Evolutionary conservation across 2,113 vertebrate species (phyloP), one percentile per base, ranked within the genome.

Genomic region (Nycticebus coucang): DNA sequence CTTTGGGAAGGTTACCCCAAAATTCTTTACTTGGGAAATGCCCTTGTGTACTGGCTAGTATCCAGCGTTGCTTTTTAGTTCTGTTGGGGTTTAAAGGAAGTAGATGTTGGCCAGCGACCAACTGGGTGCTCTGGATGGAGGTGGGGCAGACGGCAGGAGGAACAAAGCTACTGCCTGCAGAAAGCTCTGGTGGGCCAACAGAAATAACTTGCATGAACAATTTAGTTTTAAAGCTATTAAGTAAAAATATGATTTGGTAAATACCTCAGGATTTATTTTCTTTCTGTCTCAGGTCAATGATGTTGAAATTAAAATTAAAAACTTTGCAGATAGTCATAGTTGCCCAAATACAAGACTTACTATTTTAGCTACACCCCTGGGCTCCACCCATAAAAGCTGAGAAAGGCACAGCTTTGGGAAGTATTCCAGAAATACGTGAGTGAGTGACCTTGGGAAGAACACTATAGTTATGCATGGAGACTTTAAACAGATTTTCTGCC

Each of bases 401-500:
- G 55, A 93, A 86, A 93, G 28, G 64, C 41, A 26, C 35, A 78
- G 53, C 22, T 89, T 55, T 45, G 26, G 71, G 64, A 72, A 60
- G 18, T 82, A 69, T 82, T 92, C 53, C 26, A 45, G 88, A 94
- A 89, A 72, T 37, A 37, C 14, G 17, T 80, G 82, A 22, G 45
- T 68, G 74, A 17, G 53, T 57, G 87, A 84, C 60, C 69, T 95
- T 93, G 75, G 74, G 41, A 41, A 94, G 86, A 80, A 35, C 37
- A 69, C 30, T 55, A 2, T 79, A n/a, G 37, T 77, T 33, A 26
- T 12, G 60, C 57, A 37, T 60, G 81, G 88, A 78, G 82, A 18
- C 8, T 90, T 94, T 95, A 26, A 79, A 69, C 62, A 96, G 53
- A 68, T 90, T 87, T 96, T 92, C 69, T 95, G 89, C 37, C 68